These are phyloP conservation scores for Thalpophila matura DNA, from an alignment of 2,888 invertebrate species.

Conservation along the genomic window DNA sequence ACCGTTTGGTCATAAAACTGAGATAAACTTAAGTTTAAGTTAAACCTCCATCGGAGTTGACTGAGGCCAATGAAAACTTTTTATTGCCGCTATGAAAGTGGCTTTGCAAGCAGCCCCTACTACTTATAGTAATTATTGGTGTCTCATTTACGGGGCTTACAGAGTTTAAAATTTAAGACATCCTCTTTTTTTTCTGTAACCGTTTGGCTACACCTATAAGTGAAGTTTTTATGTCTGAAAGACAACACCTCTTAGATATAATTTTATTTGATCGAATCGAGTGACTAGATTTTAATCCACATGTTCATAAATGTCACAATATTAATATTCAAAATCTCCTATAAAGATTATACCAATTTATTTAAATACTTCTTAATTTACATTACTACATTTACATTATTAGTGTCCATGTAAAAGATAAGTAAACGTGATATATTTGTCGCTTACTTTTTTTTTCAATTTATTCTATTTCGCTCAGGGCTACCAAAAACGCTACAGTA, in stretches of 20 bases:
- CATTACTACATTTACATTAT: not conserved
- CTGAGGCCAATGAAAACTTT: conserved; percentile 85
- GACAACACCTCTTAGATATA: not conserved
- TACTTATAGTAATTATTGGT: conserved; percentile 45
- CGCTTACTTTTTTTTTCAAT: not conserved
- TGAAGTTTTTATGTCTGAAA: conserved; percentile 3
- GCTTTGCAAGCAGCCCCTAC: conserved; percentile 72
- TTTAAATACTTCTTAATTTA: not conserved
- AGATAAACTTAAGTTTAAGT: conserved; percentile 81
- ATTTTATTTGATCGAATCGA: conserved; percentile 2
- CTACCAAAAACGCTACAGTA: no score
- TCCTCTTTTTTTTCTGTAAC: not conserved
- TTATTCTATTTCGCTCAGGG: not conserved
- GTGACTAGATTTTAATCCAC: not conserved
- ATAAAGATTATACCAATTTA: not conserved
- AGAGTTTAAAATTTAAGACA: conserved; percentile 2
- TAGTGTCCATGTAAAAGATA: not conserved
- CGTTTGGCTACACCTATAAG: not conserved
- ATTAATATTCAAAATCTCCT: not conserved
- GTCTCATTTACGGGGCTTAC: conserved; percentile 23
- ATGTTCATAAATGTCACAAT: not conserved
- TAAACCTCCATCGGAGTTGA: conserved; percentile 70
- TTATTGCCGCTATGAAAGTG: conserved; percentile 82
- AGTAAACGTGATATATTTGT: no score
- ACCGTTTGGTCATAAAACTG: conserved; percentile 76